phyloP scores from a whole-genome alignment of 1,140 invertebrate genomes.

The Eriocheir sinensis region DNA sequence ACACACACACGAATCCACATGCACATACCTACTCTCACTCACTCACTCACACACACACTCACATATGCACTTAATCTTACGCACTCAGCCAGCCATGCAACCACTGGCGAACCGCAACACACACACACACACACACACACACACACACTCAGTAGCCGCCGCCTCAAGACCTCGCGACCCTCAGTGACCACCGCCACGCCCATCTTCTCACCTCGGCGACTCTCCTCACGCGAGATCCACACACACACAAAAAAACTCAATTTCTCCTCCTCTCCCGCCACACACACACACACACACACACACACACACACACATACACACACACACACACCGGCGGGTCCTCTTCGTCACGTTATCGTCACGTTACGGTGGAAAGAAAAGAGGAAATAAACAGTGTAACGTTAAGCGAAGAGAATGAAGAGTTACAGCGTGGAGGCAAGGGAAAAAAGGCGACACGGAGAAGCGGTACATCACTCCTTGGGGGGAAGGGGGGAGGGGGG shows the following conservation, averaged over 20 bases:
- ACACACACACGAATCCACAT: too few species aligned
- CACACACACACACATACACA: too few species aligned
- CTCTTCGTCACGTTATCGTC: background rate
- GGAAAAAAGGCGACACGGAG: constrained; percentile 8
- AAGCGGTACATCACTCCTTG: constrained; percentile 16
- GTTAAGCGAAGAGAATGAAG: constrained; percentile 33
- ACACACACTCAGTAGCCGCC: background rate
- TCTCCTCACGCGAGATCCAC: too few species aligned
- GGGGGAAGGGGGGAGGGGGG: background rate
- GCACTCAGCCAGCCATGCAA: too few species aligned
- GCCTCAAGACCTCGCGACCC: background rate
- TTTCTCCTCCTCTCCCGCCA: background rate
- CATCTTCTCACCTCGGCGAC: background rate
- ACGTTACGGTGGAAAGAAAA: background rate
- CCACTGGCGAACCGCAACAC: too few species aligned
- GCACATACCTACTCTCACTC: too few species aligned
- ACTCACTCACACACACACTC: background rate
- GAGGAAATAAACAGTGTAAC: constrained; percentile 34
- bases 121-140: constrained; percentile 14
- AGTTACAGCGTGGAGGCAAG: constrained; percentile 26
- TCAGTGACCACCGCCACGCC: background rate
- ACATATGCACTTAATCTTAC: too few species aligned
- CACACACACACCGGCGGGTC: background rate
- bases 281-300: background rate
- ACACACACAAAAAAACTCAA: too few species aligned